Base-by-base conservation (phyloP, 2,888 invertebrate species). In the Standfussiana lucernea region DNA sequence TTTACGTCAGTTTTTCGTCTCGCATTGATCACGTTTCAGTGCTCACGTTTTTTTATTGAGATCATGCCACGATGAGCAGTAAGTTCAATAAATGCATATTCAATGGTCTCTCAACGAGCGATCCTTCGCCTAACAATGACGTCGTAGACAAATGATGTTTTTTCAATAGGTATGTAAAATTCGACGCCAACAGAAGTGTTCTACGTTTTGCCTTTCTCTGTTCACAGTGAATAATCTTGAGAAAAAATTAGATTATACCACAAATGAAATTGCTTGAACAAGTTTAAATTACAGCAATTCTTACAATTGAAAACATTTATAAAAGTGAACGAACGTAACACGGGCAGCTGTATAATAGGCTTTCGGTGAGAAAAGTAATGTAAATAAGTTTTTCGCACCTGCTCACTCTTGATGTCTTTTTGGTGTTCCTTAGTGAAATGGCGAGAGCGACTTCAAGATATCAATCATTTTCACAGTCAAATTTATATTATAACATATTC, bases 331-430 rank as follows among this genome's bases (percentile, higher is more conserved):
- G 88, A 88, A 88, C 89, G 89, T 87, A 88, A 88, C 87, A 87
- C 86, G 84, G 89, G 84, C 93, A 93, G 92, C 91, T 93, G 93
- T 89, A 89, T 91, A 90, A 90, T 90, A 90, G 92, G 91, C 90
- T 87, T 81, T 90, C 80, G 80, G 88, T 89, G 85, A 87, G 87
- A 88, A 90, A 91, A 92, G 93, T 93, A 93, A 94, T 91, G 90
- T 82, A 90, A 91, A 90, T 89, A 93, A 93, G 92, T 92, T 92
- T 90, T 86, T 89, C 87, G 87, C 94, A 94, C 94, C 94, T 94
- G 94, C 92, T 92, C 89, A 86, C 91, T 90, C 84, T 88, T 92
- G 91, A 92, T 90, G 90, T 87, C 86, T 80, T 84, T 83, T 89
- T 85, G 86, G 85, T 86, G 87, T 87, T 89, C 78, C 83, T 82